phyloP scores from a whole-genome alignment of 2,797 vertebrate species.

The Heterohyrax brucei region DNA sequence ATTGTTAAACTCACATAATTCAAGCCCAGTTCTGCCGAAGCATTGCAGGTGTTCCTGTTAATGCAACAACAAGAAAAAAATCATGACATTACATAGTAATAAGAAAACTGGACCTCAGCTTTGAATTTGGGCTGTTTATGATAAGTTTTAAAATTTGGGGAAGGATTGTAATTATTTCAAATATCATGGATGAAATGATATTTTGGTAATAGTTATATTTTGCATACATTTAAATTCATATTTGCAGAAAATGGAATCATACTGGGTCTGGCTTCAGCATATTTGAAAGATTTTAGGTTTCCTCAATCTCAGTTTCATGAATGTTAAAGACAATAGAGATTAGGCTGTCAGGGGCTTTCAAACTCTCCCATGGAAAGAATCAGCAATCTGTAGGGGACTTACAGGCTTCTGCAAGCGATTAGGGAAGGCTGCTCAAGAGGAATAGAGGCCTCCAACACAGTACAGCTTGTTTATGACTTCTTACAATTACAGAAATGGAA shows the following conservation, averaged over 20 bases:
- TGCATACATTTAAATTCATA: background rate
- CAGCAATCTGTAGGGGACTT: background rate
- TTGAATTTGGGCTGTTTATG: slow-evolving; percentile 1
- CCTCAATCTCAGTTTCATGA: background rate
- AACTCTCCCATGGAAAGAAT: background rate
- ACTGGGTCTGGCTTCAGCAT: background rate
- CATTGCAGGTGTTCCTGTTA: background rate
- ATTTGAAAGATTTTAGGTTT: background rate
- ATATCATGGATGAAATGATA: background rate
- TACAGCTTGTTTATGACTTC: background rate
- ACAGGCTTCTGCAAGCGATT: background rate
- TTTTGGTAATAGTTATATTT: background rate
- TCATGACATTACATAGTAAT: background rate
- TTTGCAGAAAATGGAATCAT: background rate
- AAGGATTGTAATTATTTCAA: background rate
- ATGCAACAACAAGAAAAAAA: background rate
- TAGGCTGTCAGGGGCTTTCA: background rate
- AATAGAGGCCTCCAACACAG: background rate
- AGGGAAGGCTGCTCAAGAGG: background rate
- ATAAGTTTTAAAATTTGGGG: background rate
- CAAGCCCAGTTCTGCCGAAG: background rate
- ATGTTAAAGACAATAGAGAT: background rate
- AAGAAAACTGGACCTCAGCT: background rate
- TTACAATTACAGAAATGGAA: background rate
- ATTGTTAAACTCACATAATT: background rate